Conservation (phyloP, 2,113 vertebrate species). For the Bolborhynchus lineola region DNA sequence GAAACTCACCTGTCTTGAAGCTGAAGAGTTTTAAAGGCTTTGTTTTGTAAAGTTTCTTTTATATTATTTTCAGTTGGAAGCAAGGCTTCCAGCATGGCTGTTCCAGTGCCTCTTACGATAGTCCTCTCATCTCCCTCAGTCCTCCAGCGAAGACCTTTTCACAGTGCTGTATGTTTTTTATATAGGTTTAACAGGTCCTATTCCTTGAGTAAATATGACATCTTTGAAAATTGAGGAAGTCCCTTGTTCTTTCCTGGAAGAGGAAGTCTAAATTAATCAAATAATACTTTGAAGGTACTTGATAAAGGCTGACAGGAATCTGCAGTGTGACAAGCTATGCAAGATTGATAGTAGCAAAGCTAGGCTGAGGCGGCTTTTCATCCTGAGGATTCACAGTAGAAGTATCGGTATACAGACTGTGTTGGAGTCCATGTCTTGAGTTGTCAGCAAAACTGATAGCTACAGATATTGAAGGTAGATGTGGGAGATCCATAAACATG, state of each 20-base stretch:
- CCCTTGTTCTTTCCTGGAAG: neutral
- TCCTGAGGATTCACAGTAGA: neutral
- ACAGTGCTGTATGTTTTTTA: neutral
- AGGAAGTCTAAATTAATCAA: neutral
- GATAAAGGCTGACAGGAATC: neutral
- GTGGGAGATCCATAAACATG: neutral
- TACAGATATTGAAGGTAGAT: rapidly evolving
- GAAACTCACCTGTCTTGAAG: neutral
- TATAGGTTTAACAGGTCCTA: neutral
- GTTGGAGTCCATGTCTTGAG: neutral
- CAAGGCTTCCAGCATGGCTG: neutral
- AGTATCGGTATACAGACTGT: neutral
- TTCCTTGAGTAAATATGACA: neutral
- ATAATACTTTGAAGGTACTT: neutral
- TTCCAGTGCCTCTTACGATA: neutral
- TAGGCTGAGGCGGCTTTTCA: neutral
- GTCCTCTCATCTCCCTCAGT: neutral
- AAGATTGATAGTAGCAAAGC: neutral
- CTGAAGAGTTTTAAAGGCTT: neutral
- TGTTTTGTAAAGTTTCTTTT: neutral
- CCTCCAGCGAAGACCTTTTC: neutral
- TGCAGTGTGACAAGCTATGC: neutral
- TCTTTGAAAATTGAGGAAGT: neutral
- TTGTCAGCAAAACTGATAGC: neutral
- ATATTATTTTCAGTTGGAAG: neutral